These are phyloP conservation scores for Chlorodrepanis virens DNA, from an alignment of 2,113 vertebrate species.

Conservation along the genomic window DNA sequence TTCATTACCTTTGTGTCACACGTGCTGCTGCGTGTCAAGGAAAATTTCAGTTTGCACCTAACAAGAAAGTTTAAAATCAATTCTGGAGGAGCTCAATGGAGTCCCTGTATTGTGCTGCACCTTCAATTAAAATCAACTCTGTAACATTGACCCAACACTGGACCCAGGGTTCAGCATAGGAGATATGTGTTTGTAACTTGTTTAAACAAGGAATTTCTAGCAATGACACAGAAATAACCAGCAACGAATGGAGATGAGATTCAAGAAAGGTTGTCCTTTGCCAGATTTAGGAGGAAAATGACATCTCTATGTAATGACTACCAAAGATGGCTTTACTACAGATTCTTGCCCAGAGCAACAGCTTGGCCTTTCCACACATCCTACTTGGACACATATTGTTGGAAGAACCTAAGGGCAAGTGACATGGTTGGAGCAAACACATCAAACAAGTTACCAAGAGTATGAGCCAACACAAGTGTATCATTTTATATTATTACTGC, in stretches of 20 bases:
- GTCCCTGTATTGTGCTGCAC: background rate
- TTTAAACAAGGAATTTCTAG: background rate
- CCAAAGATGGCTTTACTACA: background rate
- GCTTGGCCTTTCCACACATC: background rate
- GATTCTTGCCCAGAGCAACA: background rate
- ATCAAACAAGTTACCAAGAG: background rate
- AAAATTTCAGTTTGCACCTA: background rate
- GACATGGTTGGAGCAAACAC: background rate
- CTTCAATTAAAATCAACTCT: background rate
- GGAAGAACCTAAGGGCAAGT: background rate
- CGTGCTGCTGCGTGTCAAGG: background rate
- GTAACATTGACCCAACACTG: background rate
- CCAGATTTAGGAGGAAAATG: background rate
- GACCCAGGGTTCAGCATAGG: background rate
- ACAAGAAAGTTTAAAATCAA: background rate
- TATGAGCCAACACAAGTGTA: background rate
- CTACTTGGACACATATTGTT: accelerated
- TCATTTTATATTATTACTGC: background rate
- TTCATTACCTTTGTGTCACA: background rate
- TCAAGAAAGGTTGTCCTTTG: background rate
- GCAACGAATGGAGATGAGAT: background rate
- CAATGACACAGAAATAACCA: background rate
- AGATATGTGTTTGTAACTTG: background rate
- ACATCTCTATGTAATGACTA: background rate
- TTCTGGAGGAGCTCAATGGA: background rate